Evolutionary conservation across 2,113 vertebrate genomes (phyloP).

Genomic region (Isurus oxyrinchus): DNA sequence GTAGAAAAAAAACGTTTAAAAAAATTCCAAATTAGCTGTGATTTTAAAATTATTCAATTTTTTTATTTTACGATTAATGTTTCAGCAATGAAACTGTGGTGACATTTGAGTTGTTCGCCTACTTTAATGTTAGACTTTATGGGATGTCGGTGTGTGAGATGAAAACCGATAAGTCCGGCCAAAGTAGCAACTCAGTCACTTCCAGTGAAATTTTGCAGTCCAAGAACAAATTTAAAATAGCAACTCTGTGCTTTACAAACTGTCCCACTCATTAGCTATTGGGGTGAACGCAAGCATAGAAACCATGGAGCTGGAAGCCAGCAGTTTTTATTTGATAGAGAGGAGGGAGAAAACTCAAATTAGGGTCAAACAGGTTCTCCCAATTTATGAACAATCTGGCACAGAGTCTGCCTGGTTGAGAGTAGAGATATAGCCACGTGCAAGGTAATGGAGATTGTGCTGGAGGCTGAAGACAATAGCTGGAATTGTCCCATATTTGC

Average conservation of each 20-base stretch:
- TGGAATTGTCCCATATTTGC: too few species aligned
- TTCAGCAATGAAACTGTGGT: background rate
- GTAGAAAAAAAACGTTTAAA: background rate
- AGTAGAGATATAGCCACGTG: background rate
- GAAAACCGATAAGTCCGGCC: background rate
- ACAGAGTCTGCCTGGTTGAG: too few species aligned
- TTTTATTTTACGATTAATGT: background rate
- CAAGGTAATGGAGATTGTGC: background rate
- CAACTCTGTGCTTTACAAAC: background rate
- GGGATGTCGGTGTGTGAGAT: background rate
- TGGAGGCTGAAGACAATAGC: background rate
- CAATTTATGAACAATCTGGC: background rate
- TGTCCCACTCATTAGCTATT: background rate
- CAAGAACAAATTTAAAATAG: background rate
- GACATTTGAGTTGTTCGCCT: background rate
- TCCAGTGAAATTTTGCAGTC: background rate
- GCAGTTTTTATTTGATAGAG: background rate
- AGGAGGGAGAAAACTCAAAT: background rate
- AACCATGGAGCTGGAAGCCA: background rate
- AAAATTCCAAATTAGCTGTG: background rate
- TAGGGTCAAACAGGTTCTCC: background rate
- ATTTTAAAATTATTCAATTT: background rate
- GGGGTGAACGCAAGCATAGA: background rate
- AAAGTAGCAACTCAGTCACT: background rate
- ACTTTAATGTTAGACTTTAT: background rate